Evolutionary conservation across 2,888 invertebrate species (phyloP).

Genomic region (Euclidia mi): DNA sequence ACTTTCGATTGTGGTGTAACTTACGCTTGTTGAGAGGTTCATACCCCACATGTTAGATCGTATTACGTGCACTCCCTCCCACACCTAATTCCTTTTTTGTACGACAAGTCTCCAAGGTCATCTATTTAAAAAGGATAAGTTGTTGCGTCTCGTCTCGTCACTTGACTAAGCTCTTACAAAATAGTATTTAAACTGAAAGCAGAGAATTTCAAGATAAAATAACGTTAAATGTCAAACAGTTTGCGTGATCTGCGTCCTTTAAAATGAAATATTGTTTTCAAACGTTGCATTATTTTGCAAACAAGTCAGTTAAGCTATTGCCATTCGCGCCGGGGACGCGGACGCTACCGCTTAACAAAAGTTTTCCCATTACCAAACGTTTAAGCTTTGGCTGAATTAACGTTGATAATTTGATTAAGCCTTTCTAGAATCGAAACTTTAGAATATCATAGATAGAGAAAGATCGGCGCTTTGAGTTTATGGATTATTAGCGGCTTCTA

Average conservation of each 20-base stretch:
- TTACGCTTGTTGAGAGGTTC: too few species aligned
- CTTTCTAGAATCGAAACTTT: constrained; percentile 37
- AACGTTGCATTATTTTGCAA: constrained; percentile 3
- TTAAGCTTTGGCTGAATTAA: constrained; percentile 38
- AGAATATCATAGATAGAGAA: constrained; percentile 35
- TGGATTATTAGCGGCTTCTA: too few species aligned
- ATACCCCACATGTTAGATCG: too few species aligned
- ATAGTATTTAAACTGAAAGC: background rate
- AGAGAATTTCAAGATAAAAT: background rate
- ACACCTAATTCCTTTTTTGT: too few species aligned
- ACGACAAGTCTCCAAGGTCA: too few species aligned
- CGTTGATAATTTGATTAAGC: constrained; percentile 45
- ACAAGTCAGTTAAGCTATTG: constrained; percentile 3
- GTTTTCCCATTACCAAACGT: constrained; percentile 55
- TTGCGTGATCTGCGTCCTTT: constrained; percentile 4
- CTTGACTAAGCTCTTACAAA: constrained; percentile 1
- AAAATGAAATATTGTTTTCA: constrained; percentile 11
- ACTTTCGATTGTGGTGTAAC: too few species aligned
- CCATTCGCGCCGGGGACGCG: constrained; percentile 5
- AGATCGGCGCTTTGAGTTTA: too few species aligned
- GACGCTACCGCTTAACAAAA: constrained; percentile 41
- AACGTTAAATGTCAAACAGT: constrained; percentile 1
- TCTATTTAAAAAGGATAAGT: too few species aligned
- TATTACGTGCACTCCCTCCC: too few species aligned
- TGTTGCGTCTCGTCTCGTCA: background rate